Base-by-base conservation (phyloP, 1,140 invertebrate genomes). In the Neotoxoptera formosana region DNA sequence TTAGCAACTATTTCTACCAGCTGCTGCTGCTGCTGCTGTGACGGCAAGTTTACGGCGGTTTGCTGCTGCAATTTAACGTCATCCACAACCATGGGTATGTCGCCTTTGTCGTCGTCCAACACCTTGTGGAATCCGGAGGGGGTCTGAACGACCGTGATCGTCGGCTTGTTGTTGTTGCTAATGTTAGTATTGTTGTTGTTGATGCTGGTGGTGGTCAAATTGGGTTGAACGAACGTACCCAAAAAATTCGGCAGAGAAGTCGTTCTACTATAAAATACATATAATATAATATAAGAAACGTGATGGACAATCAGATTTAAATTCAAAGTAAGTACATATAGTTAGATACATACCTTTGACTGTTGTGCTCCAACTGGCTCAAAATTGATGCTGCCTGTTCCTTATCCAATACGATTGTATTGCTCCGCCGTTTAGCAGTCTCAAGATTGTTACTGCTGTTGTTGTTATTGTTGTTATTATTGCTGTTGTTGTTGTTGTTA, bases 171-270 rank as follows among this genome's bases (percentile, higher is more conserved):
- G n/a, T 90, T 90, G 20, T 92, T 91, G 86, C 89, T 94, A 11
- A 34, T 67, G 4, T 8, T 86, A 21, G 25, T 92, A 17, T 93
- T 93, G 45, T 88, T 93, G 51, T 93, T 88, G 47, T 45, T 93
- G 47, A 56, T 87, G 25, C 76, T 88, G 30, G 83, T 89, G 41
- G 93, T 36, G 2, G 93, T 93, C 48, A 94, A 60, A 93, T 94
- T 93, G 83, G 93, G 93, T 88, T 93, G 91, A 81, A 95, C 94
- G 76, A 95, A 95, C 11, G 96, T 95, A 41, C 95, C 95, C 41
- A 96, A 94, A 94, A 96, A 96, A 94, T 95, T 96, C 36, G 96
- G 96, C 34, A 96, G 94, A 7, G 96, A 96, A 93, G 95, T 94
- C 25, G 96, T 95, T 94, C 96, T 95, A 93, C 30, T 86, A n/a